phyloP scores from a whole-genome alignment of 2,797 vertebrate genomes.

The Cyclura pinguis region DNA sequence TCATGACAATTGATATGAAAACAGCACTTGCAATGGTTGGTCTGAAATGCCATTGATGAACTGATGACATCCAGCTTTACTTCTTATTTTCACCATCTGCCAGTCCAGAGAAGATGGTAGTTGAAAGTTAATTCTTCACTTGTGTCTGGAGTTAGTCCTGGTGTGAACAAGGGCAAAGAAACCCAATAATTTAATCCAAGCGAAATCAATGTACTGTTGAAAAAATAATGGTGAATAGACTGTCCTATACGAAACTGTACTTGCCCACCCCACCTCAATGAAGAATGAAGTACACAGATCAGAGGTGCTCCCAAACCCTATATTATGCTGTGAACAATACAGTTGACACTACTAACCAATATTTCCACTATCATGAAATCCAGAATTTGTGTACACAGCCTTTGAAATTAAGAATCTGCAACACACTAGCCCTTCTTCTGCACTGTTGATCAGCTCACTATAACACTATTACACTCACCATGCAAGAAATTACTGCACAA shows the following conservation, averaged over 20 bases:
- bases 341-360: background rate
- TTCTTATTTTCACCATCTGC: background rate
- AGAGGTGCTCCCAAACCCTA: background rate
- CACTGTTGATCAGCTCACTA: background rate
- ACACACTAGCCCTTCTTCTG: too few relatives aligned
- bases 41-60: background rate
- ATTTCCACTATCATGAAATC: background rate
- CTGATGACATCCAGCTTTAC: background rate
- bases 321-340: background rate
- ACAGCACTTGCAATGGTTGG: background rate
- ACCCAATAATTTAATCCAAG: background rate
- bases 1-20: background rate
- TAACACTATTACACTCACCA: background rate
- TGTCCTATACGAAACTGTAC: background rate
- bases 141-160: background rate
- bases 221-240: too few relatives aligned
- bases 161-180: background rate
- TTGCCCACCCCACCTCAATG: too few relatives aligned
- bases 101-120: background rate
- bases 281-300: background rate
- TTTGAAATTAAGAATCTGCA: background rate
- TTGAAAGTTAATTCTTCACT: background rate
- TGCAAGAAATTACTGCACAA: background rate
- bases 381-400: background rate
- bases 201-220: background rate